Evolutionary conservation across 2,888 invertebrate genomes (phyloP).

Genomic region (Pollenia labialis): DNA sequence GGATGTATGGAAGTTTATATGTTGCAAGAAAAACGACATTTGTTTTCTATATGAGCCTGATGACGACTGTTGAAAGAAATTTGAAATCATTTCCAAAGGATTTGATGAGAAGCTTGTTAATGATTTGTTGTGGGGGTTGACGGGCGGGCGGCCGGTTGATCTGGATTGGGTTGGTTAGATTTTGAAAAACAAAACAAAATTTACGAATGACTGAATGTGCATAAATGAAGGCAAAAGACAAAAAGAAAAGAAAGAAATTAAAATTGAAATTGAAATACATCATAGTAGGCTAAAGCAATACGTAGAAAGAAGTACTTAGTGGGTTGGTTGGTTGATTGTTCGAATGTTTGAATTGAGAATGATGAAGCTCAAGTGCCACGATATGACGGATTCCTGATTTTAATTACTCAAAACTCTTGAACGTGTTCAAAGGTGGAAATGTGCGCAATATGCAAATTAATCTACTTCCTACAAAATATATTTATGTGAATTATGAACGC

Average conservation of each 20-base stretch:
- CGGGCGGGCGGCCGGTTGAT: slow-evolving; percentile 7
- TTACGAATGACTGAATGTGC: slow-evolving; percentile 68
- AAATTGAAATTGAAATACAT: slow-evolving; percentile 60
- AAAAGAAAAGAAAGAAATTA: slow-evolving; percentile 61
- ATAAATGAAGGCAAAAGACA: slow-evolving; percentile 60
- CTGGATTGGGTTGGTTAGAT: slow-evolving; percentile 32
- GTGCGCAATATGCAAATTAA: slow-evolving; percentile 80
- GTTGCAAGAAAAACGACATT: slow-evolving; percentile 44
- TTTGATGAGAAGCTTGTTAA: slow-evolving; percentile 71
- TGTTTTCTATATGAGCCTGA: slow-evolving; percentile 21
- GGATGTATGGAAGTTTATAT: slow-evolving; percentile 7
- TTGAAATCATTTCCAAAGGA: slow-evolving; percentile 70
- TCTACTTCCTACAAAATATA: slow-evolving; percentile 79
- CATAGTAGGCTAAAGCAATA: neutral
- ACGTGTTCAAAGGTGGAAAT: slow-evolving; percentile 74
- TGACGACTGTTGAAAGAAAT: slow-evolving; percentile 69
- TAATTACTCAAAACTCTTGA: slow-evolving; percentile 75
- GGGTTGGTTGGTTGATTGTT: slow-evolving; percentile 22
- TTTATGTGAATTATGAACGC: slow-evolving; percentile 82
- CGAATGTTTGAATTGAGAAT: slow-evolving; percentile 54
- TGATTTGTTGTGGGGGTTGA: slow-evolving; percentile 68
- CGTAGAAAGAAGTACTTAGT: neutral
- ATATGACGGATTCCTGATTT: slow-evolving; percentile 74
- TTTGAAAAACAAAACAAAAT: slow-evolving; percentile 62
- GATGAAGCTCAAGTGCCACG: slow-evolving; percentile 69